phyloP scores from a whole-genome alignment of 2,888 invertebrate species.

The Seira ritae region DNA sequence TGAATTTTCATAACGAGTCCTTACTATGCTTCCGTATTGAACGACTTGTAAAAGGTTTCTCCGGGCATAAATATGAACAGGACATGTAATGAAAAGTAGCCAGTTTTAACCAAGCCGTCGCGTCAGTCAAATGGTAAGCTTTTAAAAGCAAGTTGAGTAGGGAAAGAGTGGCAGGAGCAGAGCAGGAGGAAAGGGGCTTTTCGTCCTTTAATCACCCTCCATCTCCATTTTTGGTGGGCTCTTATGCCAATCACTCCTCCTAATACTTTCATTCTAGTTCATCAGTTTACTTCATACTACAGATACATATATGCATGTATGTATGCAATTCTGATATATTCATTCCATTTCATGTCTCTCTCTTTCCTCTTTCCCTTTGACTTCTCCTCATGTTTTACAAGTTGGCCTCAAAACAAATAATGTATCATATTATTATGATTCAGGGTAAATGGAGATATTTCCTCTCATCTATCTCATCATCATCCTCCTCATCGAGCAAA shows the following conservation, averaged over 20 bases:
- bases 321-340: no score
- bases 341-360: no score
- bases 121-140: no score
- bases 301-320: no score
- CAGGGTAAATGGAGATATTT: conserved; percentile 51
- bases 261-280: conserved; percentile 47
- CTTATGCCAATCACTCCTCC: neutral
- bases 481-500: conserved; percentile 28
- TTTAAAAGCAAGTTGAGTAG: no score
- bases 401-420: conserved; percentile 56
- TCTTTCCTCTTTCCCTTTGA: conserved; percentile 7
- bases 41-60: no score
- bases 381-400: conserved; percentile 43
- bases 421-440: conserved; percentile 54
- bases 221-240: conserved; percentile 12
- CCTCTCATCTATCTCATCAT: conserved; percentile 17
- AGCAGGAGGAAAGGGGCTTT: conserved; percentile 17
- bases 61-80: no score
- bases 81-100: no score
- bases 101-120: no score
- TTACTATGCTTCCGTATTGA: no score
- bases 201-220: conserved; percentile 34
- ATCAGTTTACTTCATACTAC: conserved; percentile 13
- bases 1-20: no score
- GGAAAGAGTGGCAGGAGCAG: neutral